Evolutionary conservation across 2,797 vertebrate species (phyloP), one percentile per base, ranked within the genome.

Genomic region (Ambastaia sidthimunki): DNA sequence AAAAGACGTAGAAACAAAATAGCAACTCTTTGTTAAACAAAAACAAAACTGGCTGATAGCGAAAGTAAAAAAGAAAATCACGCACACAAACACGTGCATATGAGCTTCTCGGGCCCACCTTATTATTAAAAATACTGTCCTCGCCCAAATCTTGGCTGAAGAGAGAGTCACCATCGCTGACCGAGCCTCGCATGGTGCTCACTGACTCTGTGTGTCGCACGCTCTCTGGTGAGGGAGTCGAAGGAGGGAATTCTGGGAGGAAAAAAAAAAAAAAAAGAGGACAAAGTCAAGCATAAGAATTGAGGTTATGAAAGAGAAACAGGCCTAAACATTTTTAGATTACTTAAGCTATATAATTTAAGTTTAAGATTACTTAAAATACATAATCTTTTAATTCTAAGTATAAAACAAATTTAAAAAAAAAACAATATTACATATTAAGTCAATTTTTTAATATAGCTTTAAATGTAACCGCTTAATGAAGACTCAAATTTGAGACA

Each of bases 141-240:
- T 95, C 94, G 85, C 89, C 90, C 84, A 85, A 88, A 89, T 91
- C 88, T 89, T 89, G 81, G 88, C 91, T 87, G 82, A 88, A 90
- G 16, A 92, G 93, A 59, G 92, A 92, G 44, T 93, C 94, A 87
- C 82, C 84, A 52, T 86, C 84, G 21, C 80, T 82, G 76, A 67
- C 34, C 0, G 65, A 86, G 59, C 78, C 81, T 44, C 76, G 84
- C 41, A 84, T 68, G 10, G 74, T 82, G 59, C 63, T 80, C 13
- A n/a, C 57, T 0, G 82, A 77, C 11, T 74, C 59, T 28, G 57
- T 70, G 12, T 67, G 37, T 48, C 23, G 80, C 60, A 54, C 25
- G 10, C 37, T 63, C 41, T 54, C 74, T 2, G 66, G 73, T 65
- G 73, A 74, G 13, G 80, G 76, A 4, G 55, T 59, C 9, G 12